A percentile compares a stretch with the other conserved stretches of the same genome.
phyloP scores from a whole-genome alignment of 2,888 invertebrate species.

The Pollenia angustigena region DNA sequence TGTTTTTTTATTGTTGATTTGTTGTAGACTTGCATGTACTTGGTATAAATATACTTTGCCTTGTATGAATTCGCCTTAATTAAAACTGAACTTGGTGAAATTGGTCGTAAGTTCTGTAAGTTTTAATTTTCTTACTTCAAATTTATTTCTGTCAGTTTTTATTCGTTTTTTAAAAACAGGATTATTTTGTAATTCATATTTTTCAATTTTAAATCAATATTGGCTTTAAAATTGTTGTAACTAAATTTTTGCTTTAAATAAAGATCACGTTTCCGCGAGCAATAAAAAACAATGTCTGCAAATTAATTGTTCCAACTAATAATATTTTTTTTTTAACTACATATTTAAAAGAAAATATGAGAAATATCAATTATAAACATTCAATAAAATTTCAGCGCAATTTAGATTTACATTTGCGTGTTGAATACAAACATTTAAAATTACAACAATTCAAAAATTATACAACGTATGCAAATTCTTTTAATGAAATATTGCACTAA shows the following conservation, averaged over 20 bases:
- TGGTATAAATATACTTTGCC: no score
- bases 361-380: conserved; percentile 19
- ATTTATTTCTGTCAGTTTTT: no score
- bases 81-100: no score
- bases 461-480: not conserved
- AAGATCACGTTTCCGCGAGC: not conserved
- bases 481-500: conserved; percentile 14
- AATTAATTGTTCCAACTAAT: not conserved
- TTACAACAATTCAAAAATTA: conserved; percentile 9
- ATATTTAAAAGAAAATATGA: conserved; percentile 9
- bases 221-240: not conserved
- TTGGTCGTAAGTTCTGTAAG: no score
- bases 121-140: no score
- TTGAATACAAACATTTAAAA: not conserved
- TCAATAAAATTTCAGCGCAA: not conserved
- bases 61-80: no score
- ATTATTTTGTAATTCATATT: no score
- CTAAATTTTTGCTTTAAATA: not conserved
- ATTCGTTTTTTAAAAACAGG: no score
- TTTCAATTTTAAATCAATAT: no score
- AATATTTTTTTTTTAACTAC: not conserved
- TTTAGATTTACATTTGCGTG: not conserved
- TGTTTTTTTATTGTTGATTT: no score
- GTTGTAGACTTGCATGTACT: no score
- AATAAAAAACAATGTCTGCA: conserved; percentile 3